Evolutionary conservation across 1,140 invertebrate species (phyloP), one percentile per base, ranked within the genome.

Genomic region (Muscidifurax raptorellus): DNA sequence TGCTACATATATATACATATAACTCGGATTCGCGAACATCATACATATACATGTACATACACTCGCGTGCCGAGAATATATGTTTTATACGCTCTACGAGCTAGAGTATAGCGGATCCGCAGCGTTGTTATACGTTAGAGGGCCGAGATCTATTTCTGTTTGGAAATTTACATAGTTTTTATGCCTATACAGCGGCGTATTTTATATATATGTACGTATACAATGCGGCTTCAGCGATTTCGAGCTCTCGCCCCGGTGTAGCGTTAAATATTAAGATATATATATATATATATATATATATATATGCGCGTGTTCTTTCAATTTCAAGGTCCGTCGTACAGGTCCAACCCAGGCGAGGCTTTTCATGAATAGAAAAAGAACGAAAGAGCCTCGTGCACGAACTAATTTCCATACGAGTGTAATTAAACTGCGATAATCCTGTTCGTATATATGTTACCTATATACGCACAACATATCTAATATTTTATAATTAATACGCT

Each of bases 101-200:
- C 47, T 52, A 52, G 47, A 59, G n/a, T 64, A 32, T 40, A 32
- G 32, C 12, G 13, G 47, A 52, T 30, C 27, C 28, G 18, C 67
- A 80, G 47, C 36, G 27, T 80, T 71, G 27, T 80, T 71, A 80
- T 80, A 64, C 36, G 32, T 28, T 25, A 27, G 67, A 80, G 32
- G 80, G 66, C 44, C 71, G 27, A 74, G 74, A 75, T 59, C 52
- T 59, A 59, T 59, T 64, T 82, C 80, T 52, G 32, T 82, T 75
- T 27, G 27, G 67, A 44, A 71, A 81, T 81, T 81, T 72, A n/a
- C 69, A 25, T 32, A 44, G 40, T 40, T 80, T 40, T 71, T 44
- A 40, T 72, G 44, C 25, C 2, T 13, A 1, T 2, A 1, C 44
- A 12, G 44, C 13, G 13, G 44, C 44, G 44, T 12, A 5, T 47